A percentile compares a stretch with the other conserved stretches of the same genome.
These are phyloP conservation scores for Tenthredo distinguenda DNA, from an alignment of 2,888 invertebrate genomes.

Conservation along the genomic window DNA sequence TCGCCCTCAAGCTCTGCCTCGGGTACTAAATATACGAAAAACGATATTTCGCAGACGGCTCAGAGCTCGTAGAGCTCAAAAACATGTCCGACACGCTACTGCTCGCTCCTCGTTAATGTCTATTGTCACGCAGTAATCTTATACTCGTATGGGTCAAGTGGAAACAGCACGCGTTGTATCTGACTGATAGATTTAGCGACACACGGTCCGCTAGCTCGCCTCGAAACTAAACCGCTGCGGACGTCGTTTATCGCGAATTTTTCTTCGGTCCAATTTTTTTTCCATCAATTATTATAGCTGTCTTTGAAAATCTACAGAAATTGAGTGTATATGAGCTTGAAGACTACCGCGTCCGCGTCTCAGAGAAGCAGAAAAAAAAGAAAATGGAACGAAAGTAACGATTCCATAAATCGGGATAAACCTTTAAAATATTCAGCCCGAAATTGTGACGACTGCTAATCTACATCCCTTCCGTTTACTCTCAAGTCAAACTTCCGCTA, in stretches of 20 bases:
- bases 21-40: neutral
- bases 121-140: conserved; percentile 24
- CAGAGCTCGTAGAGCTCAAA: neutral
- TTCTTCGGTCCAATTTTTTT: neutral
- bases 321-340: neutral
- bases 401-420: neutral
- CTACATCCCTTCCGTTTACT: neutral
- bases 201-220: neutral
- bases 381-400: neutral
- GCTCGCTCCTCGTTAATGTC: conserved; percentile 18
- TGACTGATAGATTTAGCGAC: neutral
- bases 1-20: neutral
- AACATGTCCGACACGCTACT: neutral
- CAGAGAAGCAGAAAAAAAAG: neutral
- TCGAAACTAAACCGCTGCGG: neutral
- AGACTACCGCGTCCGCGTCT: neutral
- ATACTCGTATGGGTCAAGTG: conserved; percentile 19
- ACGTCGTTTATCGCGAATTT: neutral
- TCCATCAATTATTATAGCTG: neutral
- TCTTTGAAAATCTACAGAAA: no score
- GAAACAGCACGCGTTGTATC: neutral
- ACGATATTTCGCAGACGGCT: neutral
- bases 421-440: neutral
- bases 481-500: neutral
- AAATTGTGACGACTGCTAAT: conserved; percentile 16